Percentiles rank a stretch among this genome's conserved stretches.
Evolutionary conservation across 2,888 invertebrate species (phyloP).

Genomic region (Biston betularia): DNA sequence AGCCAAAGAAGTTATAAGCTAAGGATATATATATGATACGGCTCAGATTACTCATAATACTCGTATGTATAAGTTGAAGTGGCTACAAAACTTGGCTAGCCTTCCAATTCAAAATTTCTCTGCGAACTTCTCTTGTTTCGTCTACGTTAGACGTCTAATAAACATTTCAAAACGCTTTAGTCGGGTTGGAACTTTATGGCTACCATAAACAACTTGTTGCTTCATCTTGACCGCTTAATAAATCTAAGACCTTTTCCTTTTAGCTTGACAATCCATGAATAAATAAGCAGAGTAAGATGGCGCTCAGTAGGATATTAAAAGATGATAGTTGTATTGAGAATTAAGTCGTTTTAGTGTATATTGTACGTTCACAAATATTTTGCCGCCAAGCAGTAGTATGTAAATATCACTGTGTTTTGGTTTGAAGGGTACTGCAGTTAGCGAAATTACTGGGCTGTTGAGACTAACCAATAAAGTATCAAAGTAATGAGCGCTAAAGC

Average conservation of each 20-base stretch:
- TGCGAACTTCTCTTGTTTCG: neutral
- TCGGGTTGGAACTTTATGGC: slow-evolving; percentile 34
- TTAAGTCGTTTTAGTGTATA: neutral
- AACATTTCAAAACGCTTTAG: slow-evolving; percentile 33
- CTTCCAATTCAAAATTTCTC: neutral
- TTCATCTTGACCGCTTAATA: slow-evolving; percentile 44
- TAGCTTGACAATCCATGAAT: slow-evolving; percentile 40
- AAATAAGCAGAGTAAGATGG: slow-evolving; percentile 33
- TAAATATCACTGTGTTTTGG: too few relatives aligned
- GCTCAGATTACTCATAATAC: too few relatives aligned
- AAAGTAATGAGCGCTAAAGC: neutral
- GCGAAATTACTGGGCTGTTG: too few relatives aligned
- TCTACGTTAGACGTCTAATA: slow-evolving; percentile 16
- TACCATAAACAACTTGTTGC: slow-evolving; percentile 46
- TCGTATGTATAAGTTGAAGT: too few relatives aligned
- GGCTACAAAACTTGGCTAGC: too few relatives aligned
- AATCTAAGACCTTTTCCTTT: slow-evolving; percentile 42
- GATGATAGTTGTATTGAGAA: neutral
- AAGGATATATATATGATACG: too few relatives aligned
- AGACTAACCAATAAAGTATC: neutral
- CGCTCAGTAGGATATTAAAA: neutral
- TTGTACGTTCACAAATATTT: neutral
- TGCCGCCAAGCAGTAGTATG: too few relatives aligned
- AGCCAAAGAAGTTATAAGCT: too few relatives aligned
- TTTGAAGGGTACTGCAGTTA: too few relatives aligned